phyloP scores from a whole-genome alignment of 2,888 invertebrate genomes.

The Thymelicus lineola region DNA sequence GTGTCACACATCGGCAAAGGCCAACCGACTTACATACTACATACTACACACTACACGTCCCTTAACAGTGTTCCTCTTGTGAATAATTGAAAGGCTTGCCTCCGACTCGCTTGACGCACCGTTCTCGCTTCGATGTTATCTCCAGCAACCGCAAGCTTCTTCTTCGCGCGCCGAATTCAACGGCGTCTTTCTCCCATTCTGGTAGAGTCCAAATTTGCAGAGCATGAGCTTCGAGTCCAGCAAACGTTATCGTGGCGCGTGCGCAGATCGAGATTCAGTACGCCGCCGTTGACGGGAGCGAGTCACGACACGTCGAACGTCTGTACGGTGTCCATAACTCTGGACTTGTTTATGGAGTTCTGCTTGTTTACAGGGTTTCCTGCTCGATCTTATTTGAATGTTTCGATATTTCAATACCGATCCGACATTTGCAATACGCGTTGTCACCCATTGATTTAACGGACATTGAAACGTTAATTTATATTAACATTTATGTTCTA shows the following conservation, averaged over 20 bases:
- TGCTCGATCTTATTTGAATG: conserved; percentile 24
- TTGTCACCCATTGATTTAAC: conserved; percentile 13
- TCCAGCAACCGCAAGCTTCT: conserved; percentile 38
- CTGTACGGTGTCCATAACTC: conserved; percentile 49
- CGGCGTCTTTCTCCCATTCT: background rate
- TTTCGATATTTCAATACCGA: conserved; percentile 27
- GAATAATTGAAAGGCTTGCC: conserved; percentile 71
- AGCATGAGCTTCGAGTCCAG: conserved; percentile 25
- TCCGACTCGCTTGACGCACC: conserved; percentile 56
- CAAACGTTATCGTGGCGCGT: conserved; percentile 49
- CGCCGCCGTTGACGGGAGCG: conserved; percentile 63
- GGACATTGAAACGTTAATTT: conserved; percentile 5
- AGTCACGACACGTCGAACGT: conserved; percentile 64
- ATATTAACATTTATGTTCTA: background rate
- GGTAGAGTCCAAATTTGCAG: conserved; percentile 37
- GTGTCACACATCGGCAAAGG: conserved; percentile 36
- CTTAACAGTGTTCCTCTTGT: conserved; percentile 60
- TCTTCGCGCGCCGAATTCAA: background rate
- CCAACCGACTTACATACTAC: conserved; percentile 26
- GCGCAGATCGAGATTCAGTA: conserved; percentile 69
- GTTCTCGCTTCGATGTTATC: conserved; percentile 60
- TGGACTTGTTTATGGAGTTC: conserved; percentile 42
- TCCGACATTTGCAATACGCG: conserved; percentile 7
- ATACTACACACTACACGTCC: conserved; percentile 45
- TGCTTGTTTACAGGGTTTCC: conserved; percentile 39